Evolutionary conservation across 1,140 invertebrate genomes (phyloP), one percentile per base, ranked within the genome.

Genomic region (Drosophila miranda): DNA sequence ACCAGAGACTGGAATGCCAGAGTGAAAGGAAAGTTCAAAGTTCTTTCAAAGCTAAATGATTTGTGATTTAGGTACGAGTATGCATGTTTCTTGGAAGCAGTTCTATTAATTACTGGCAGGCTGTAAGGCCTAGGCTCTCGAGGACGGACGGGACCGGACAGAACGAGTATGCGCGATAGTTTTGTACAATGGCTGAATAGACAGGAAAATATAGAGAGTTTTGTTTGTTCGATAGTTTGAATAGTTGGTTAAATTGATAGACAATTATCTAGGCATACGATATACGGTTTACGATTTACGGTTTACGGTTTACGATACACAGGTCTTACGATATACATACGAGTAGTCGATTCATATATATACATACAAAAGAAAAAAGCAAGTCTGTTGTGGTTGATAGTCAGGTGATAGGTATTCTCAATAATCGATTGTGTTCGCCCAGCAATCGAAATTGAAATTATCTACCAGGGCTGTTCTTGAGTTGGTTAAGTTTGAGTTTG

Each of bases 381-480:
- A 86, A 86, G 82, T 87, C 63, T 81, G 67, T 73, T 80, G 62
- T 74, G 51, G 60, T 19, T 62, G 21, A 21, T 30, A 13, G 70
- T 67, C 44, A 13, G 19, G 4, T 28, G 58, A 45, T 86, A 86
- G 78, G 89, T 80, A 88, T 84, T 90, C 84, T 84, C 82, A 89
- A 78, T 83, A 67, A 55, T 72, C 81, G 66, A 51, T 68, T 51
- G 52, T 55, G 52, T 26, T 61, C 38, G 48, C 46, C 45, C 71
- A 62, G 49, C 71, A 72, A 89, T 89, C 81, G 79, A 90, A 67
- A 89, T 89, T 90, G 87, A 83, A 78, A 86, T 87, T 84, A 87
- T 90, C 84, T 89, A 86, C 61, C 75, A 54, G 43, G 30, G 13
- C 41, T 68, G 38, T 30, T 11, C 30, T 11, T 53, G 66, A 61